These are phyloP conservation scores for Caligus rogercresseyi DNA, from an alignment of 1,140 invertebrate species.

Conservation along the genomic window DNA sequence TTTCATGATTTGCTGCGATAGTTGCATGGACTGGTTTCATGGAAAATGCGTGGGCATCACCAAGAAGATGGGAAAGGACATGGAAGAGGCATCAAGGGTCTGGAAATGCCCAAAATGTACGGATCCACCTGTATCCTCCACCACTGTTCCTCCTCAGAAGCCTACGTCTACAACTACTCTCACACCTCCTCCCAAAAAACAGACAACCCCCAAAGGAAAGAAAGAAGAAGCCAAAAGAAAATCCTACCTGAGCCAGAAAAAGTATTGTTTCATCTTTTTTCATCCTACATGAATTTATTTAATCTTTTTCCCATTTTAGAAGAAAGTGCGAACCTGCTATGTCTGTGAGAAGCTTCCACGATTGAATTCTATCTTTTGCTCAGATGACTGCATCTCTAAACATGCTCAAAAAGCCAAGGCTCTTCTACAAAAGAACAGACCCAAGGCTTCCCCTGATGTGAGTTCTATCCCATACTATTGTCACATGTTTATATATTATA, in stretches of 20 bases:
- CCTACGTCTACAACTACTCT: constrained; percentile 3
- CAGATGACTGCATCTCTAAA: constrained; percentile 61
- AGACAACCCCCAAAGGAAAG: neutral
- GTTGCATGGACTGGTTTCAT: constrained; percentile 92
- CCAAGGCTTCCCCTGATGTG: neutral
- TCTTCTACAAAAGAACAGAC: constrained; percentile 24
- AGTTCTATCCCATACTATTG: neutral
- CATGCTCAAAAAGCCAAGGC: constrained; percentile 55
- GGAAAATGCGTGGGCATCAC: constrained; percentile 86
- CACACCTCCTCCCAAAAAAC: constrained; percentile 1
- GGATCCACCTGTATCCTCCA: no score
- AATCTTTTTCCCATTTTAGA: constrained; percentile 5
- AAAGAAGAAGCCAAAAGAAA: neutral
- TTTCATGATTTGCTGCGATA: constrained; percentile 95
- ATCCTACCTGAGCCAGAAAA: neutral
- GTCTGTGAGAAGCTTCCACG: constrained; percentile 35
- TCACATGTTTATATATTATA: neutral
- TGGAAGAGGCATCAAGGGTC: constrained; percentile 70
- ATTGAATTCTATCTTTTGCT: constrained; percentile 60
- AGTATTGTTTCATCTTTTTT: neutral
- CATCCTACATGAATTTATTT: neutral
- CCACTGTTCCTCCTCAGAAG: neutral
- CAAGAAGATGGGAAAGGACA: constrained; percentile 64
- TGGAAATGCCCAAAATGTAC: constrained; percentile 74
- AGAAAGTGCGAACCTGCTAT: constrained; percentile 4